phyloP scores from a whole-genome alignment of 2,888 invertebrate genomes.

The Synanthedon andrenaeformis region DNA sequence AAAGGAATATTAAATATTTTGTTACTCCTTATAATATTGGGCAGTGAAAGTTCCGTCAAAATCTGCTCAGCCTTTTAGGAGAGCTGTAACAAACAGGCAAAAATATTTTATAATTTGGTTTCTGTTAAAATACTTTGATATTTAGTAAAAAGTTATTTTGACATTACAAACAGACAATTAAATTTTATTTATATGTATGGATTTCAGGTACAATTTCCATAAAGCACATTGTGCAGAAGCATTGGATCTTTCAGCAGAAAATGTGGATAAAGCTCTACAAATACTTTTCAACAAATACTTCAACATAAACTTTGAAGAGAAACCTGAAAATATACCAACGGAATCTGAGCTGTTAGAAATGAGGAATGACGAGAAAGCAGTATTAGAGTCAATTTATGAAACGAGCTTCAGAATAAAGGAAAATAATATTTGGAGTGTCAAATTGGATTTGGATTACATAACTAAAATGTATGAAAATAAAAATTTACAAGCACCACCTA shows the following conservation, averaged over 20 bases:
- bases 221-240: conserved; percentile 81
- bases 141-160: no score
- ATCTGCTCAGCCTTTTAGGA: no score
- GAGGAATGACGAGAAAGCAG: conserved; percentile 78
- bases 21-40: no score
- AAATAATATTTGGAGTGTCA: conserved; percentile 78
- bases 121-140: no score
- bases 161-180: no score
- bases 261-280: conserved; percentile 78
- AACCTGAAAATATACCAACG: conserved; percentile 49
- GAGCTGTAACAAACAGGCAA: no score
- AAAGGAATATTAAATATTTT: not conserved
- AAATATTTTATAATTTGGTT: no score
- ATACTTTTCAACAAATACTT: conserved; percentile 80
- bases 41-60: no score
- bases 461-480: conserved; percentile 67
- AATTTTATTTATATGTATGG: no score
- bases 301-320: conserved; percentile 45
- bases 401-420: conserved; percentile 76
- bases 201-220: conserved; percentile 78
- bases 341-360: conserved; percentile 72
- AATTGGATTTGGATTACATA: conserved; percentile 76
- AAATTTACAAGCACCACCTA: conserved; percentile 49
- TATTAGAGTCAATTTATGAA: conserved; percentile 83
- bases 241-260: conserved; percentile 73